phyloP scores from a whole-genome alignment of 2,113 vertebrate genomes.

The Ptychochromis oligacanthus region DNA sequence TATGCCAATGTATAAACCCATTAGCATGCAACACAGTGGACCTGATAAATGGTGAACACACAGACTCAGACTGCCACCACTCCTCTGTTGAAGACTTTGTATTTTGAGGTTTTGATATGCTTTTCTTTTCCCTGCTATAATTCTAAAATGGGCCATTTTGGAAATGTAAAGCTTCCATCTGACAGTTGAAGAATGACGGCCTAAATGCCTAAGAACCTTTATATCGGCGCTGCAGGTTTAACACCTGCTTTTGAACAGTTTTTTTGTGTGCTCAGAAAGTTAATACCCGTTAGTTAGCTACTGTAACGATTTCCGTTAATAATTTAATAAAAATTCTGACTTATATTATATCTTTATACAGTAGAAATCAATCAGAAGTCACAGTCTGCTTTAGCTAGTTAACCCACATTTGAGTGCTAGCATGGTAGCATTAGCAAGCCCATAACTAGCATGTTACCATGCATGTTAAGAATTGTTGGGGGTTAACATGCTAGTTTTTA shows the following conservation, averaged over 20 bases:
- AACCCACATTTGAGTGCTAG: not conserved
- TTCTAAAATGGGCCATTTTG: not conserved
- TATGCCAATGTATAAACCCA: not conserved
- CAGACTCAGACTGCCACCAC: not conserved
- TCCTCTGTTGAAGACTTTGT: not conserved
- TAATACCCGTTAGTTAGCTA: not conserved
- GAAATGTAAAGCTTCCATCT: not conserved
- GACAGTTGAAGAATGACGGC: not conserved
- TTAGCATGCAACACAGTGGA: constrained; percentile 38
- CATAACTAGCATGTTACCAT: not conserved
- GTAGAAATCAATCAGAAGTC: constrained; percentile 21
- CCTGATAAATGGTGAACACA: not conserved
- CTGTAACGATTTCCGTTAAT: not conserved
- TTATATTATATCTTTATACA: constrained; percentile 1
- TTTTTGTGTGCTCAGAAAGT: not conserved
- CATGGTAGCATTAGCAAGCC: not conserved
- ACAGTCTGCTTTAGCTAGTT: not conserved
- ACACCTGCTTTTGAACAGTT: rapidly evolving
- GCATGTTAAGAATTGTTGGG: not conserved
- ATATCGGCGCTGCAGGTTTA: not conserved
- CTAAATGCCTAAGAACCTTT: not conserved
- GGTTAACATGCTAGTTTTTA: too few species aligned
- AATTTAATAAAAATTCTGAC: not conserved
- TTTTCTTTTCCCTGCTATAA: not conserved
- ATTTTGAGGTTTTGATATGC: not conserved